Evolutionary conservation across 2,888 invertebrate species (phyloP).

Genomic region (Drosophila flavopinicola): DNA sequence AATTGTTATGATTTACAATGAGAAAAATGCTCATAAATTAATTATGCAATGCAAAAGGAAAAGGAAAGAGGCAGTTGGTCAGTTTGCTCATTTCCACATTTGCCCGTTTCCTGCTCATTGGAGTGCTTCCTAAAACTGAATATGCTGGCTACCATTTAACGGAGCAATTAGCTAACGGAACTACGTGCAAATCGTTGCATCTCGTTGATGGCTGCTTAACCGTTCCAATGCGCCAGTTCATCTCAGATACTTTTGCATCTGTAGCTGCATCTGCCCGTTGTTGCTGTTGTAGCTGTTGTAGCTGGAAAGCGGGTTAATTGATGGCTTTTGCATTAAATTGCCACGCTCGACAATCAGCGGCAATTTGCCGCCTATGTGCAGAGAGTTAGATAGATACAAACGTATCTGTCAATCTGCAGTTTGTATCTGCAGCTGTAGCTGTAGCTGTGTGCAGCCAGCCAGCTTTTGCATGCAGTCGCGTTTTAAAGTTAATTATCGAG

Average conservation of each 20-base stretch:
- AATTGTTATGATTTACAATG: conserved; percentile 81
- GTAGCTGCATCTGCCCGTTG: conserved; percentile 9
- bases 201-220: conserved; percentile 56
- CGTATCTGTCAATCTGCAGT: conserved; percentile 53
- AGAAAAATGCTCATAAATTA: conserved; percentile 70
- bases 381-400: conserved; percentile 1
- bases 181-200: conserved; percentile 79
- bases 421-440: conserved; percentile 23
- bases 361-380: conserved; percentile 26
- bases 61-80: background rate
- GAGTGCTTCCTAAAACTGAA: conserved; percentile 24
- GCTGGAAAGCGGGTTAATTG: conserved; percentile 76
- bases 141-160: conserved; percentile 38
- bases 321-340: conserved; percentile 81
- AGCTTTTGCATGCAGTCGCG: conserved; percentile 64
- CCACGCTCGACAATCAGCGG: conserved; percentile 68
- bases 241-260: conserved; percentile 68
- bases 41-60: conserved; percentile 56
- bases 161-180: conserved; percentile 76
- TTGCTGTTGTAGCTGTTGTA: conserved; percentile 5
- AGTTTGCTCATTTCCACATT: conserved; percentile 32
- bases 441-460: conserved; percentile 14
- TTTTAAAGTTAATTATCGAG: conserved; percentile 75
- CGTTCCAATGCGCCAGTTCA: conserved; percentile 54
- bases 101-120: no score